A percentile compares a stretch with the other conserved stretches of the same genome.
These are phyloP conservation scores for Eubasilissa splendida DNA, from an alignment of 2,888 invertebrate species.

Conservation along the genomic window DNA sequence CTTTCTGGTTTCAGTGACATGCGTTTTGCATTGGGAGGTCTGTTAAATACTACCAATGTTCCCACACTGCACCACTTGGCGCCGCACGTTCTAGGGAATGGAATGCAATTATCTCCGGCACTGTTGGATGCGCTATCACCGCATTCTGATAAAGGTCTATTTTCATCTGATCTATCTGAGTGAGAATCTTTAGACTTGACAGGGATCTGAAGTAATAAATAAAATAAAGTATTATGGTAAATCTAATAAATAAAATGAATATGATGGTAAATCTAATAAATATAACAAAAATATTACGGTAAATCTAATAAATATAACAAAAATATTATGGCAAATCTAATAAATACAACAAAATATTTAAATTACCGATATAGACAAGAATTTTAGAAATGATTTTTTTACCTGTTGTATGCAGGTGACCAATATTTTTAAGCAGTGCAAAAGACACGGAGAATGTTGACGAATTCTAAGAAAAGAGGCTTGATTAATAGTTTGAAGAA, in stretches of 20 bases:
- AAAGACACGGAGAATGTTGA: slow-evolving; percentile 88
- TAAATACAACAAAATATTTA: neutral
- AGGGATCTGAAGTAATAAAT: slow-evolving; percentile 66
- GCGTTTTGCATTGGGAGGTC: slow-evolving; percentile 80
- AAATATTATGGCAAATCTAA: neutral
- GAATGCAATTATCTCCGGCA: slow-evolving; percentile 86
- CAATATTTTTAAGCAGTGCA: slow-evolving; percentile 82
- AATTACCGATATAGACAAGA: too few species aligned
- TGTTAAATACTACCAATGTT: slow-evolving; percentile 88
- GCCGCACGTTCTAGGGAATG: slow-evolving; percentile 94
- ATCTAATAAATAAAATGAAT: neutral
- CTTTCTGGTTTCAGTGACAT: slow-evolving; percentile 81
- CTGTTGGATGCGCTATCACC: slow-evolving; percentile 63
- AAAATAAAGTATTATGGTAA: neutral
- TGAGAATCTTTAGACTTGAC: slow-evolving; percentile 72
- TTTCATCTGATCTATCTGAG: slow-evolving; percentile 69
- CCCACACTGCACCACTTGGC: slow-evolving; percentile 93
- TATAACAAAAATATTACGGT: neutral
- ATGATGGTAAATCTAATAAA: neutral
- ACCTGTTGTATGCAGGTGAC: slow-evolving; percentile 71
- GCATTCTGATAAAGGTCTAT: slow-evolving; percentile 69
- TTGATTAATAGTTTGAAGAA: slow-evolving; percentile 86
- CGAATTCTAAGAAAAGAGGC: slow-evolving; percentile 87
- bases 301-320: neutral
- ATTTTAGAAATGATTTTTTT: slow-evolving; percentile 42